Evolutionary conservation across 2,113 vertebrate species (phyloP).

Genomic region (Nannospalax galili): DNA sequence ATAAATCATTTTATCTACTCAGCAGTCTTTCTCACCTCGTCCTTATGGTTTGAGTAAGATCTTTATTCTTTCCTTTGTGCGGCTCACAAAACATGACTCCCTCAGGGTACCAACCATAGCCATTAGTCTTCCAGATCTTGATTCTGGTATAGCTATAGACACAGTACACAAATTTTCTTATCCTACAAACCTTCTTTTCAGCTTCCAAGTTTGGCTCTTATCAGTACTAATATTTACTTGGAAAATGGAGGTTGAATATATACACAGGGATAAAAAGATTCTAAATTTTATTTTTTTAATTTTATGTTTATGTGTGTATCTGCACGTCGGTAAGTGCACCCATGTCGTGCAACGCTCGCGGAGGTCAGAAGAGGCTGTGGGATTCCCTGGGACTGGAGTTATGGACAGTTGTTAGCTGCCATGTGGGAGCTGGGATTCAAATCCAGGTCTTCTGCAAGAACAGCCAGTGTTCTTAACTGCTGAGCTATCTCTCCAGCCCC

Average conservation of each 20-base stretch:
- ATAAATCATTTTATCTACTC: background rate
- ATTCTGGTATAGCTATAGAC: background rate
- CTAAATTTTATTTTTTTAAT: no score
- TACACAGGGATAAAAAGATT: background rate
- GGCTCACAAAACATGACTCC: background rate
- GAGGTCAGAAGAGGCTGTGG: no score
- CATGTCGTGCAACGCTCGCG: no score
- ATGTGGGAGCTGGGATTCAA: no score
- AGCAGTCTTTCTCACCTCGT: background rate
- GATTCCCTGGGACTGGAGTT: no score
- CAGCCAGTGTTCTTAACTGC: no score
- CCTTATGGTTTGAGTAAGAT: background rate
- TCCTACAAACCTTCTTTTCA: background rate
- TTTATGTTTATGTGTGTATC: no score
- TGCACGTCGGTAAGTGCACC: no score
- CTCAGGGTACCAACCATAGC: background rate
- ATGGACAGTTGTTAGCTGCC: no score
- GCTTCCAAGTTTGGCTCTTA: background rate
- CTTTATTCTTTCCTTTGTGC: background rate
- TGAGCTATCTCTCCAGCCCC: no score
- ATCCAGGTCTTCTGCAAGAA: no score
- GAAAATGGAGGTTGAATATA: background rate
- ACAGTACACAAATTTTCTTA: background rate
- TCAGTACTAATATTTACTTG: background rate
- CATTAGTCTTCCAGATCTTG: background rate